These are phyloP conservation scores for Alloscopus bannaensis DNA, from an alignment of 2,888 invertebrate species.

Conservation along the genomic window DNA sequence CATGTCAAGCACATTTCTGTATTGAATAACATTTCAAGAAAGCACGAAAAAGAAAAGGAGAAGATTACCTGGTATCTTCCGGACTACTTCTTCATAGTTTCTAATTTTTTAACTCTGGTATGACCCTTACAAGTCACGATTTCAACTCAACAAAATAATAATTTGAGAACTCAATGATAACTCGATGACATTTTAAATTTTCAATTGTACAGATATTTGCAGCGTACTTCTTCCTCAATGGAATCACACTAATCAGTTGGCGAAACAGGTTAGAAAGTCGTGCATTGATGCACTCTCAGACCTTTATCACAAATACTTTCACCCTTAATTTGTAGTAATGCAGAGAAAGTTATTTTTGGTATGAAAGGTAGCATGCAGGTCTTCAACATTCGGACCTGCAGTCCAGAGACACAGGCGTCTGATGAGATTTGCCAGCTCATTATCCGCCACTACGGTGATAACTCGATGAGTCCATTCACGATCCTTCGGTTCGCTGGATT, in stretches of 20 bases:
- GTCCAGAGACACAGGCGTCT: background rate
- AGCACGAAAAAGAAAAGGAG: slow-evolving; percentile 49
- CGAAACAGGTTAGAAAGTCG: slow-evolving; percentile 36
- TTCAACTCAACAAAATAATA: no score
- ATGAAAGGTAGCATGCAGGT: slow-evolving; percentile 50
- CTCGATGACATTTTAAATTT: no score
- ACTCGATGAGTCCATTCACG: slow-evolving; percentile 27
- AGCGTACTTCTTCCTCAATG: slow-evolving; percentile 45
- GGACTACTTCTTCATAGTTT: slow-evolving; percentile 56
- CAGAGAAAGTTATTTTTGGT: no score
- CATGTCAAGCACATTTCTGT: background rate
- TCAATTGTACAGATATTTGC: slow-evolving; percentile 42
- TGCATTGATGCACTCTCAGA: background rate
- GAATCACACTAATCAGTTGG: slow-evolving; percentile 56
- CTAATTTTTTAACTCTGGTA: slow-evolving; percentile 56
- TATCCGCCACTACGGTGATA: slow-evolving; percentile 13
- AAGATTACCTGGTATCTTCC: slow-evolving; percentile 57
- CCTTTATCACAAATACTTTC: background rate
- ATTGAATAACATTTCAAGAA: slow-evolving; percentile 26
- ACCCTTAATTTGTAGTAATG: no score
- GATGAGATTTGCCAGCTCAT: slow-evolving; percentile 36
- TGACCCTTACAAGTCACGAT: no score
- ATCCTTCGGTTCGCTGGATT: slow-evolving; percentile 41
- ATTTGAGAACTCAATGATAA: background rate
- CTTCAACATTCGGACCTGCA: slow-evolving; percentile 29